Conservation (phyloP, 1,140 invertebrate genomes). For the Pectinophora gossypiella region DNA sequence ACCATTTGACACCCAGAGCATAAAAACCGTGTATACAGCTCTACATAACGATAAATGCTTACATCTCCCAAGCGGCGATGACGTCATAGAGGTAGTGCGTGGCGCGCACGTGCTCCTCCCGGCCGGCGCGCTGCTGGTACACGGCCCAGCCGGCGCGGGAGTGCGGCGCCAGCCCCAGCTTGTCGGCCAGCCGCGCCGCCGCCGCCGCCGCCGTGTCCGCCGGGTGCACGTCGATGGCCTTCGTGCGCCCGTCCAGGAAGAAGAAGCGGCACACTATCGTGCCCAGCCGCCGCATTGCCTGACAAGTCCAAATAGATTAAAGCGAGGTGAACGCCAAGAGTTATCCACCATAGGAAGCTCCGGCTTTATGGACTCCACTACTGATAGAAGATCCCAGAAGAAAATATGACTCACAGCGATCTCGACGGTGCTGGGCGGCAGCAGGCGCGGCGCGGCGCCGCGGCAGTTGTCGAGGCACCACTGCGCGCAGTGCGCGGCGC, state of each 20-base stretch:
- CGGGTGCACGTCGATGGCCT: conserved; percentile 96
- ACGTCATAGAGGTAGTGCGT: conserved; percentile 96
- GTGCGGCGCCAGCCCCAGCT: conserved; percentile 83
- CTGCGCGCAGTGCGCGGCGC: conserved; percentile 87
- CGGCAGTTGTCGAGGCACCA: conserved; percentile 96
- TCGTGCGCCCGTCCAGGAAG: conserved; percentile 95
- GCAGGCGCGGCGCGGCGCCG: conserved; percentile 81
- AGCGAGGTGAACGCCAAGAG: no score
- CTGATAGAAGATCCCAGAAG: no score
- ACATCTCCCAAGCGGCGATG: conserved; percentile 88
- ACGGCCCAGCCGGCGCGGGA: conserved; percentile 95
- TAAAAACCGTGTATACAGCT: no score
- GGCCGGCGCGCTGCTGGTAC: conserved; percentile 89
- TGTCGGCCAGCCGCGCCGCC: conserved; percentile 90
- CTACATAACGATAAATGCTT: conserved; percentile 17
- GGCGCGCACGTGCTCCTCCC: conserved; percentile 93
- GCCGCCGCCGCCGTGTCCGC: conserved; percentile 95
- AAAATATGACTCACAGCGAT: conserved; percentile 93
- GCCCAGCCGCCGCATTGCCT: conserved; percentile 92
- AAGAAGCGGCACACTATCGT: conserved; percentile 97
- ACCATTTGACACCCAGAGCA: no score
- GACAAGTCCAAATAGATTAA: no score
- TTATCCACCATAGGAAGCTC: no score
- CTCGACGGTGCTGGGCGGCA: conserved; percentile 88
- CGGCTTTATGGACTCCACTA: no score